Base-by-base conservation (phyloP, 2,888 invertebrate genomes). In the Frankliniella fusca region DNA sequence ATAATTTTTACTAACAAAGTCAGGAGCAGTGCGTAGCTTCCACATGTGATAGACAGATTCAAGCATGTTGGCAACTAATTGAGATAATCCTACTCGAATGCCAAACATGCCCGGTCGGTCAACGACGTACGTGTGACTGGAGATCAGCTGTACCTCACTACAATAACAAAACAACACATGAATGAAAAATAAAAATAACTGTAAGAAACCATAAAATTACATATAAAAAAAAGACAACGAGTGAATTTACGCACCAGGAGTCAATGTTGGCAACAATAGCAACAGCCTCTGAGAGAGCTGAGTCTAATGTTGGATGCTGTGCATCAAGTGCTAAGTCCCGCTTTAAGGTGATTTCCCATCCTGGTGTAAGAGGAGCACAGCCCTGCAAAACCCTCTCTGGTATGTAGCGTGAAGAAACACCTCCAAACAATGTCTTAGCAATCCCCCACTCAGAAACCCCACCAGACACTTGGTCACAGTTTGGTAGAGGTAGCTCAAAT, bases 231-330 rank as follows among this genome's bases (percentile, higher is more conserved):
- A 18, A 28, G 23, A 65, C 65, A 23, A 15, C 1, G 0, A 82
- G 76, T 28, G 12, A 70, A 8, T 48, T 50, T 50, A 88, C 89
- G 87, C 89, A 95, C 95, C 96, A 97, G 81, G 92, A 93, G 86
- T 94, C 93, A 84, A 92, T 91, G 86, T 95, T 93, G 0, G 94
- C 97, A 54, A 97, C 90, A 84, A 97, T 93, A 84, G 95, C 96
- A 79, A 96, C 91, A 81, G 95, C 93, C 88, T 96, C 95, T 81
- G 92, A 90, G 0, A 94, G 91, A 65, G 93, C 91, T 85, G 93
- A 93, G 86, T 95, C 95, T 65, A 92, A 87, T 28, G 87, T 85
- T 7, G 88, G 87, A 83, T 86, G 87, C 83, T 86, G 86, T 10
- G 86, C 87, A 61, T 86, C 88, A 84, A 91, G 86, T 81, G 88